phyloP scores from a whole-genome alignment of 2,797 vertebrate genomes.

The Chanos chanos region DNA sequence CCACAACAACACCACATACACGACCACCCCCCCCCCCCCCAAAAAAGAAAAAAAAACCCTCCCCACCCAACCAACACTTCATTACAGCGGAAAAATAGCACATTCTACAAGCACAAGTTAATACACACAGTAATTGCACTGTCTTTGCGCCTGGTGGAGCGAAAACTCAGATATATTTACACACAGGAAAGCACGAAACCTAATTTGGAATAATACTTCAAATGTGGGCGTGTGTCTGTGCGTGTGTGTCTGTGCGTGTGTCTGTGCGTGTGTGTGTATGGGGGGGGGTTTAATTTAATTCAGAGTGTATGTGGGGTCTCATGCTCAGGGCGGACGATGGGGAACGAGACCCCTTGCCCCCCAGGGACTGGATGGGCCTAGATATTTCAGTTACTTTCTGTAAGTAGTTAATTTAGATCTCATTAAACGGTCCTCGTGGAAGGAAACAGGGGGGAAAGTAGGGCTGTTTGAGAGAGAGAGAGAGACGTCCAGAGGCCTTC shows the following conservation, averaged over 20 bases:
- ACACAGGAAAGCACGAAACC: too few species aligned
- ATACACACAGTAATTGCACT: neutral
- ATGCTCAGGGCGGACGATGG: neutral
- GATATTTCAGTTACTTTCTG: conserved; percentile 27
- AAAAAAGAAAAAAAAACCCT: conserved; percentile 2
- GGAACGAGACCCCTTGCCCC: neutral
- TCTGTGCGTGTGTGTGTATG: too few species aligned
- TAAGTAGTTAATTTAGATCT: conserved; percentile 27
- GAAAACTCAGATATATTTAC: too few species aligned
- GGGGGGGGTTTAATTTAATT: conserved; percentile 2
- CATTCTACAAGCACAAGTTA: neutral
- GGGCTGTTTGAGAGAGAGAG: neutral
- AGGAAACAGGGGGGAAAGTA: neutral
- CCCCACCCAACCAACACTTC: too few species aligned
- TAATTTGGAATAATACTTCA: too few species aligned
- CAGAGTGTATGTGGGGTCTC: conserved; percentile 12
- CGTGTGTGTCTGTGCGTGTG: too few species aligned
- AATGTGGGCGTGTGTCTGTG: too few species aligned
- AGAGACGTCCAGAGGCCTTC: neutral
- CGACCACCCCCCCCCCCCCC: conserved; percentile 6
- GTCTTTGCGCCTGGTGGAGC: too few species aligned
- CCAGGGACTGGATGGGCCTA: conserved; percentile 7
- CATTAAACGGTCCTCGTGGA: conserved; percentile 23
- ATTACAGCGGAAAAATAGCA: conserved; percentile 12
- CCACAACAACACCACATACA: neutral